Conservation (phyloP, 2,113 vertebrate species). For the Elephas maximus region DNA sequence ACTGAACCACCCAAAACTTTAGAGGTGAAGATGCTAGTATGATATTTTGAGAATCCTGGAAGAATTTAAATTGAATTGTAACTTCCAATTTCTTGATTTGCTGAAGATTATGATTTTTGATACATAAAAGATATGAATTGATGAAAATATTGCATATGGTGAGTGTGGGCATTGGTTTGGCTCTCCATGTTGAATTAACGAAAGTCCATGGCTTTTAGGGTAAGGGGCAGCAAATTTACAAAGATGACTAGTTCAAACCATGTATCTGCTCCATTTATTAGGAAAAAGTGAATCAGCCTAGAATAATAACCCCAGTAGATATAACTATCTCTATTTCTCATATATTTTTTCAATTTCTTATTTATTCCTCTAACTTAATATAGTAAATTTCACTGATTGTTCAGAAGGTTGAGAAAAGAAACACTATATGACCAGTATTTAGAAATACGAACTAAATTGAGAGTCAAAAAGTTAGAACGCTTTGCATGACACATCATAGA, state of each 20-base stretch:
- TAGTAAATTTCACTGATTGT: not conserved
- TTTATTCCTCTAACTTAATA: not conserved
- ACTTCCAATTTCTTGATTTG: not conserved
- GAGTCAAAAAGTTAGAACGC: not conserved
- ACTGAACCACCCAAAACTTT: not conserved
- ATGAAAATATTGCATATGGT: not conserved
- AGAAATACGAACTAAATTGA: not conserved
- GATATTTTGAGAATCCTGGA: not conserved
- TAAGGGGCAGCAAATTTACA: not conserved
- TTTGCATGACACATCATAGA: not conserved
- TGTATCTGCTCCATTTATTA: not conserved
- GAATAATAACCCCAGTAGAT: not conserved
- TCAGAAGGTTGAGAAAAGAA: constrained; percentile 29
- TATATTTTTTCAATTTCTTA: not conserved
- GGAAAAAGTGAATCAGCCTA: not conserved
- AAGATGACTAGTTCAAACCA: constrained; percentile 28
- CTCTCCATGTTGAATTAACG: not conserved
- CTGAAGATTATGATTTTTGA: not conserved
- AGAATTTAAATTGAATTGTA: not conserved
- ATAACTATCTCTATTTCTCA: not conserved
- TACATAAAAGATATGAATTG: not conserved
- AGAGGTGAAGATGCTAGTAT: not conserved
- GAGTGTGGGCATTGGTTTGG: not conserved
- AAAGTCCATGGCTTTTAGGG: not conserved
- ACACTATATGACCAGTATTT: not conserved